A percentile compares a stretch with the other conserved stretches of the same genome.
phyloP scores from a whole-genome alignment of 1,140 invertebrate species.

The Dreissena rostriformis region DNA sequence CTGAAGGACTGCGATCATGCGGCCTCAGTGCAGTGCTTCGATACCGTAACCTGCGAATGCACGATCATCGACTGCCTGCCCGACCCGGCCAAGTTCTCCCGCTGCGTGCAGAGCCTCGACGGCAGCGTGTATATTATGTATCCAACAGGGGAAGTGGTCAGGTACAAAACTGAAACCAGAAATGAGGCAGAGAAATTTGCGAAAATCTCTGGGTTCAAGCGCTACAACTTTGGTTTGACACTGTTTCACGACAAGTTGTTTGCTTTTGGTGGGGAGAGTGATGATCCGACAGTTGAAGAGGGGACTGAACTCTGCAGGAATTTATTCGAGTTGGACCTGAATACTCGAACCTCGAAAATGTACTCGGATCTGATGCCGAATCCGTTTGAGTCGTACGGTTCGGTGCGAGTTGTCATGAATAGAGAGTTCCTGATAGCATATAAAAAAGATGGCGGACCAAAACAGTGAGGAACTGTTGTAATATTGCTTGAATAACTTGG shows the following conservation, averaged over 20 bases:
- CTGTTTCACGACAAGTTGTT: conserved; percentile 53
- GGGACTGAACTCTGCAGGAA: conserved; percentile 55
- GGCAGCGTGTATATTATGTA: conserved; percentile 52
- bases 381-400: conserved; percentile 53
- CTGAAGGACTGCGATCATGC: conserved; percentile 67
- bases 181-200: conserved; percentile 37
- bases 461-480: no score
- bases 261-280: conserved; percentile 57
- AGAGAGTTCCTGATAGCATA: conserved; percentile 40
- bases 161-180: conserved; percentile 31
- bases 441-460: conserved; percentile 47
- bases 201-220: conserved; percentile 51
- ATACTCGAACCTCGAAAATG: conserved; percentile 27
- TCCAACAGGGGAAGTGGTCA: conserved; percentile 46
- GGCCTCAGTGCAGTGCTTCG: conserved; percentile 66
- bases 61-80: conserved; percentile 65
- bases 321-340: conserved; percentile 50
- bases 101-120: conserved; percentile 49
- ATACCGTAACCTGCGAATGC: conserved; percentile 58
- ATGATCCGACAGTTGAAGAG: conserved; percentile 56
- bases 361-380: conserved; percentile 51
- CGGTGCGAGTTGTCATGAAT: conserved; percentile 48
- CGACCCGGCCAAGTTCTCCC: conserved; percentile 64
- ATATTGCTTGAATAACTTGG: no score
- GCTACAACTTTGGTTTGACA: conserved; percentile 56